A percentile compares a stretch with the other conserved stretches of the same genome.
phyloP scores from a whole-genome alignment of 64 coral and sea anemone genomes.

The Dendronephthya gigantea region DNA sequence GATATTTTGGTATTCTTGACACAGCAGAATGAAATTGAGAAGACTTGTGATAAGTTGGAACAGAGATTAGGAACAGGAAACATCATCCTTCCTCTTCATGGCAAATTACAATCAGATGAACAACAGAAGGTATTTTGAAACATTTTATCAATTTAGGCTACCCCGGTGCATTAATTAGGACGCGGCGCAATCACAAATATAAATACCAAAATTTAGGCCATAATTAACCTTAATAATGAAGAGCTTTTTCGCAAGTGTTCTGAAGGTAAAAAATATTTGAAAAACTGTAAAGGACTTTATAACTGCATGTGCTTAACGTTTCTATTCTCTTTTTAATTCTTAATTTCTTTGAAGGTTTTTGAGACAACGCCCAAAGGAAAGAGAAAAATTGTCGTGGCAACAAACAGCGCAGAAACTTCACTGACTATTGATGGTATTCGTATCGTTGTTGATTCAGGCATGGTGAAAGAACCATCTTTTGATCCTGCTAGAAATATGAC shows the following conservation, averaged over 20 bases:
- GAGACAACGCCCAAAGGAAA: neutral
- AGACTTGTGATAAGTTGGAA: neutral
- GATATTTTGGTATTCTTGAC: neutral
- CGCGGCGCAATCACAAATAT: too few species aligned
- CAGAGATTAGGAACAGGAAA: neutral
- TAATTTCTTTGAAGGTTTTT: neutral
- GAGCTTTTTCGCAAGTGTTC: too few species aligned
- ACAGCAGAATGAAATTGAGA: slow-evolving; percentile 6
- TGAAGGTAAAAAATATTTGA: too few species aligned
- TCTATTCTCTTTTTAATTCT: neutral
- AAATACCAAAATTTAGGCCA: too few species aligned
- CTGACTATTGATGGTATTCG: neutral
- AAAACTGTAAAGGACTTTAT: too few species aligned
- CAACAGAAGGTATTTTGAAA: neutral
- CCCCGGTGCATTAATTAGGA: too few species aligned
- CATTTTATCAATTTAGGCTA: neutral
- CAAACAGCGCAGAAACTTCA: slow-evolving; percentile 12
- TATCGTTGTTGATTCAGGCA: slow-evolving; percentile 8
- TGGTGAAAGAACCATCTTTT: slow-evolving; percentile 3
- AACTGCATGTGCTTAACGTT: neutral
- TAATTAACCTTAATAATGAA: too few species aligned
- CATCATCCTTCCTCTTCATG: slow-evolving; percentile 4
- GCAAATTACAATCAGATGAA: slow-evolving; percentile 2
- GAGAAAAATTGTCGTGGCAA: slow-evolving; percentile 7
- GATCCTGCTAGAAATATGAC: neutral